phyloP scores from a whole-genome alignment of 1,140 invertebrate genomes.

The Acarapis woodi region DNA sequence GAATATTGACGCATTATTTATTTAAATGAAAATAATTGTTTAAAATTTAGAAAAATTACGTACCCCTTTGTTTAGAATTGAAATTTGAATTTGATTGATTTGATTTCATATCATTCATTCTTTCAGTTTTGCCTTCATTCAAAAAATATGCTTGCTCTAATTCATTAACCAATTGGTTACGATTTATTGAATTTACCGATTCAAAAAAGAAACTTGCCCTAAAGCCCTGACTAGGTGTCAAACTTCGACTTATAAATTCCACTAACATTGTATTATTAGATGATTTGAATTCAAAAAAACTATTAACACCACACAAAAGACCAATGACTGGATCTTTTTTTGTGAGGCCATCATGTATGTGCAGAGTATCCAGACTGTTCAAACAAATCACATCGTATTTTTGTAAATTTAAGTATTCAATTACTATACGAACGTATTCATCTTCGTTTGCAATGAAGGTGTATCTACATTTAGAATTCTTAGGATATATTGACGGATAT shows the following conservation, averaged over 20 bases:
- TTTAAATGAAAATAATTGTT: too few species aligned
- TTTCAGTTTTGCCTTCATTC: too few species aligned
- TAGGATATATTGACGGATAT: conserved; percentile 55
- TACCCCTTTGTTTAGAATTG: too few species aligned
- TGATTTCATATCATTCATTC: too few species aligned
- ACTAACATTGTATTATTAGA: conserved; percentile 43
- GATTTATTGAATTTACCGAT: too few species aligned
- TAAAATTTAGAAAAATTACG: too few species aligned
- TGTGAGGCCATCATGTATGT: conserved; percentile 39
- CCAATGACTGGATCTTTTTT: conserved; percentile 32
- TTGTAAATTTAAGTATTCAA: conserved; percentile 17
- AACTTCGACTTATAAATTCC: conserved; percentile 48
- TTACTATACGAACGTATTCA: conserved; percentile 19
- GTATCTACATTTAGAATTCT: conserved; percentile 42
- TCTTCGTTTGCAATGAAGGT: conserved; percentile 25
- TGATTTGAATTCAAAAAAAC: conserved; percentile 42
- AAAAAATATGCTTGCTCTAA: too few species aligned
- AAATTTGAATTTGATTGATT: too few species aligned
- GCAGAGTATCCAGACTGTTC: conserved; percentile 44
- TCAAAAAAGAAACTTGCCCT: conserved; percentile 45
- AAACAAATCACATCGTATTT: conserved; percentile 27
- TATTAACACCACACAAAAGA: conserved; percentile 42
- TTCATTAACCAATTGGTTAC: too few species aligned
- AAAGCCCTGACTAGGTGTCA: conserved; percentile 50
- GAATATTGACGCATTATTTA: too few species aligned